Base-by-base conservation (phyloP, 1,140 invertebrate species). In the Drosophila nigromelanica region DNA sequence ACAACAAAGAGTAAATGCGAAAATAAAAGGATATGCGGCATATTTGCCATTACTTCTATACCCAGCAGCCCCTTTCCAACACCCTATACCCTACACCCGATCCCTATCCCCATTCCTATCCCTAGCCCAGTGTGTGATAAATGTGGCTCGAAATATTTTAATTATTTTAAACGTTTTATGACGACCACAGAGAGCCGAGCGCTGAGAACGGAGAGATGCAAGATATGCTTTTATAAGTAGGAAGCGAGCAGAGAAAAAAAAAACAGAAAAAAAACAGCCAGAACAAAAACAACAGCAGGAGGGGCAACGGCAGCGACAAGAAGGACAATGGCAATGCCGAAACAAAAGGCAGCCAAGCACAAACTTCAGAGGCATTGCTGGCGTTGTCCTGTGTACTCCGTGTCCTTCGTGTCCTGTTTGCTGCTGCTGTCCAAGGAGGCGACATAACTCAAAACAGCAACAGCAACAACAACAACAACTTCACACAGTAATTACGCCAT, bases 91-190 rank as follows among this genome's bases (percentile, higher is more conserved):
- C 58, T 43, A 43, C 35, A n/a, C 42, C 48, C 45, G 33, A 37
- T 61, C 39, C 30, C 27, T 1, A 10, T 10, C 6, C 8, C 0
- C 1, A 7, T 35, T 6, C 8, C 59, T 39, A 43, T 39, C 42
- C 48, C 45, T 37, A 37, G 58, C 33, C 39, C 27, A 55, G 40
- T 76, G 74, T 87, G 78, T 89, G 83, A 87, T 89, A 85, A 85
- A 90, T 87, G 87, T 90, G 87, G 74, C 87, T 89, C 82, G 80
- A 90, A 90, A 90, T 87, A 90, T 90, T 90, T 90, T 83, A 90
- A 90, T 89, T 90, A 90, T 90, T 90, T 90, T 90, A 90, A 90
- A 90, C 80, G 87, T 90, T 90, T 90, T 85, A 90, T 90, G 74
- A 77, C 80, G 75, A 72, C 83, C 78, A 68, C 74, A 66, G 50